Conservation (phyloP, 2,888 invertebrate species). For the Schrankia costaestrigalis region DNA sequence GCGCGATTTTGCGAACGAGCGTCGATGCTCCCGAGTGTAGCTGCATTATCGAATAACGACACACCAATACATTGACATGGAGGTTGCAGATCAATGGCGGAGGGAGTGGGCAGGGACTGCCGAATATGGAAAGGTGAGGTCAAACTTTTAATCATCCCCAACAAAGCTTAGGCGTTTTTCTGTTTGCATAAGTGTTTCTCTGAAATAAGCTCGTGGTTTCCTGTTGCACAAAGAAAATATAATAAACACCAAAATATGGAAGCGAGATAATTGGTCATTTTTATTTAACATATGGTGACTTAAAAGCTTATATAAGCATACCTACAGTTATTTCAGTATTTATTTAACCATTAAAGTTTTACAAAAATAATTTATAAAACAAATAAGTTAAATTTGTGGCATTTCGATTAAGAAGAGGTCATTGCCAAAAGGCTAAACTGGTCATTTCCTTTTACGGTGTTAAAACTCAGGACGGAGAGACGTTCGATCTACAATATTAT, state of each 20-base stretch:
- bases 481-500: conserved; percentile 43
- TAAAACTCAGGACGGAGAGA: conserved; percentile 60
- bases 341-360: background rate
- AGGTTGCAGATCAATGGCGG: conserved; percentile 76
- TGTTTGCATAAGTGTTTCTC: too few species aligned
- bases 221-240: too few species aligned
- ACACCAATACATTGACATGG: conserved; percentile 55
- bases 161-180: too few species aligned
- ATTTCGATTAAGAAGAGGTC: conserved; percentile 62
- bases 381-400: conserved; percentile 36
- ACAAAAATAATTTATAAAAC: background rate
- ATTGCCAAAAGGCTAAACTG: conserved; percentile 73
- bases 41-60: conserved; percentile 61
- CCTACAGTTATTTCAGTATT: too few species aligned
- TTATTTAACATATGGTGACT: too few species aligned
- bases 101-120: conserved; percentile 76
- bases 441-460: conserved; percentile 72
- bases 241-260: too few species aligned
- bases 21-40: conserved; percentile 66
- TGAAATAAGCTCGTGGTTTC: too few species aligned
- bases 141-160: conserved; percentile 25
- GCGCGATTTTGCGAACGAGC: conserved; percentile 48
- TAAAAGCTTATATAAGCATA: too few species aligned
- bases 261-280: too few species aligned
- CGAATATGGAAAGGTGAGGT: conserved; percentile 74